A percentile compares a stretch with the other conserved stretches of the same genome.
These are phyloP conservation scores for Adelosebastes latens DNA, from an alignment of 2,797 vertebrate species.

Conservation along the genomic window DNA sequence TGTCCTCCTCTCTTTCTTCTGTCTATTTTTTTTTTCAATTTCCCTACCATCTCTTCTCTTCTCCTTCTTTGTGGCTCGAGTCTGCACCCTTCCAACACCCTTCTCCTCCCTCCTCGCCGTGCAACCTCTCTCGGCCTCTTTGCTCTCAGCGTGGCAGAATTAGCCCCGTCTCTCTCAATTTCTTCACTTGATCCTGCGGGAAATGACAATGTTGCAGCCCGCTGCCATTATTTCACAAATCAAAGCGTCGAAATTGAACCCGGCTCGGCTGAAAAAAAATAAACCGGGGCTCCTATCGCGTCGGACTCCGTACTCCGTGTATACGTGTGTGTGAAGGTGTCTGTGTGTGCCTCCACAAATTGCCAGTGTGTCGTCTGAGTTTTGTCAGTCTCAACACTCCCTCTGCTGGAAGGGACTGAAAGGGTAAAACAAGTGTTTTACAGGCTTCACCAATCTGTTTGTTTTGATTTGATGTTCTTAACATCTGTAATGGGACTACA, in stretches of 20 bases:
- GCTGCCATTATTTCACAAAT: constrained; percentile 75
- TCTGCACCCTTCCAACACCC: neutral
- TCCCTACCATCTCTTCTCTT: neutral
- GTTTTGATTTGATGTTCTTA: neutral
- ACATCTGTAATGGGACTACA: neutral
- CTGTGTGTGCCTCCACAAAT: neutral
- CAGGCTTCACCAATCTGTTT: neutral
- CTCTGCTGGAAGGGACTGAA: constrained; percentile 58
- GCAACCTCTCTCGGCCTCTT: constrained; percentile 36
- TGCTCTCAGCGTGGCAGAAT: constrained; percentile 59
- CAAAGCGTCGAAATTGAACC: constrained; percentile 71
- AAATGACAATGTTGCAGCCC: constrained; percentile 71
- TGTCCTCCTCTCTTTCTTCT: neutral
- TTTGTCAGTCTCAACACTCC: constrained; percentile 66
- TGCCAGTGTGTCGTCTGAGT: neutral
- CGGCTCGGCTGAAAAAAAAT: constrained; percentile 35
- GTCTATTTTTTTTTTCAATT: neutral
- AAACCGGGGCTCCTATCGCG: constrained; percentile 4
- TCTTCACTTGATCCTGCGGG: constrained; percentile 59
- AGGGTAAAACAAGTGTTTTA: neutral
- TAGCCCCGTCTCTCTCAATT: constrained; percentile 52
- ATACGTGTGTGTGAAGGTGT: neutral
- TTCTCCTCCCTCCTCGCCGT: neutral
- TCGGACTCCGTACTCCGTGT: neutral
- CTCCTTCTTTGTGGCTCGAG: neutral